phyloP scores from a whole-genome alignment of 23 tunicate species.

The Styela plicata region DNA sequence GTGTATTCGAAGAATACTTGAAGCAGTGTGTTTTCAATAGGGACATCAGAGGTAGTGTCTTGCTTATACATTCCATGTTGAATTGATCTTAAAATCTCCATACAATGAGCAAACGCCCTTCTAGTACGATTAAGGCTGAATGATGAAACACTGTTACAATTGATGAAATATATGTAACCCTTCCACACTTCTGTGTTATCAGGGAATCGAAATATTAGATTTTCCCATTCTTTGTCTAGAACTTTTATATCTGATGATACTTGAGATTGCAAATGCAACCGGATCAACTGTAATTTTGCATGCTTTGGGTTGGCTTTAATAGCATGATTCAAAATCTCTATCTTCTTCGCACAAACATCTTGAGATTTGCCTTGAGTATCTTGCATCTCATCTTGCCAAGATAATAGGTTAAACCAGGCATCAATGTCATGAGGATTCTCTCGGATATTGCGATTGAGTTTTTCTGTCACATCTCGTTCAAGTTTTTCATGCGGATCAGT shows the following conservation, averaged over 20 bases:
- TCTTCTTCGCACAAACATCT: slow-evolving; percentile 52
- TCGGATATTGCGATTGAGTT: slow-evolving; percentile 48
- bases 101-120: slow-evolving; percentile 28
- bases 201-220: slow-evolving; percentile 77
- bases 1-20: slow-evolving; percentile 8
- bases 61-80: slow-evolving; percentile 16
- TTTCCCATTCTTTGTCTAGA: slow-evolving; percentile 78
- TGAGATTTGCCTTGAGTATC: background rate
- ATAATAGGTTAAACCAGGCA: slow-evolving; percentile 52
- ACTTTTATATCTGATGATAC: slow-evolving; percentile 21
- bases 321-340: slow-evolving; percentile 75
- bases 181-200: slow-evolving; percentile 55
- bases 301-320: slow-evolving; percentile 47
- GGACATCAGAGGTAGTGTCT: slow-evolving; percentile 12
- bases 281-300: slow-evolving; percentile 46
- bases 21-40: slow-evolving; percentile 4
- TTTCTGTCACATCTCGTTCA: slow-evolving; percentile 28
- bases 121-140: slow-evolving; percentile 30
- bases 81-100: slow-evolving; percentile 23
- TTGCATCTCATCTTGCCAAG: slow-evolving; percentile 47
- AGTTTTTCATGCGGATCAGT: slow-evolving; percentile 6
- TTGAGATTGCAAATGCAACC: slow-evolving; percentile 1
- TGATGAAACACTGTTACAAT: slow-evolving; percentile 12
- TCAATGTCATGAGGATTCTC: slow-evolving; percentile 59
- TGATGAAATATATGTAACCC: slow-evolving; percentile 53